These are phyloP conservation scores for Pristionchus arcanus DNA, from an alignment of 2,888 invertebrate genomes.

Conservation along the genomic window DNA sequence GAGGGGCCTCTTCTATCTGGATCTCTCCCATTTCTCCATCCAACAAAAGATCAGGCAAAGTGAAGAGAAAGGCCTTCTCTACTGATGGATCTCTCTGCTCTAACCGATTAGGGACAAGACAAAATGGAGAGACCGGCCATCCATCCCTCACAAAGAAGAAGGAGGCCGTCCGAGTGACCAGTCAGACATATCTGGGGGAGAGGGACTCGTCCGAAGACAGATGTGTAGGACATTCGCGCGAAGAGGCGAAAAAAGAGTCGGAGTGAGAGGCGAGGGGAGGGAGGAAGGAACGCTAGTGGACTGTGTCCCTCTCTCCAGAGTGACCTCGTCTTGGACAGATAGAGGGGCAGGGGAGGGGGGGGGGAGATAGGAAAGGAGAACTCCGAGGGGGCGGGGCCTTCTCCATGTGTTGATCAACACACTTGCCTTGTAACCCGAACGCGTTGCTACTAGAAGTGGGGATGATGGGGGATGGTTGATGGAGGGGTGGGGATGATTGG, in stretches of 20 bases:
- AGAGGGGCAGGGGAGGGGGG: not conserved
- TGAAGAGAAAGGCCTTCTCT: constrained; percentile 22
- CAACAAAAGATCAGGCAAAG: not conserved
- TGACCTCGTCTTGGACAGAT: constrained; percentile 29
- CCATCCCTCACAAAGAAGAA: constrained; percentile 26
- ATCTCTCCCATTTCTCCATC: not conserved
- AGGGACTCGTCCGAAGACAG: not conserved
- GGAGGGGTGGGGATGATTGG: not conserved
- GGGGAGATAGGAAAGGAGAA: not conserved
- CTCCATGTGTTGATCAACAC: not conserved
- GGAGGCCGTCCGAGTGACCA: not conserved
- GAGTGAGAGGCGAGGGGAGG: not conserved
- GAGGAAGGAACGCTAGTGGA: not conserved
- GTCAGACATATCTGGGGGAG: not conserved
- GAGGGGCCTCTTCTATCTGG: not conserved
- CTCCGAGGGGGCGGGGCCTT: not conserved
- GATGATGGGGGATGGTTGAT: not conserved
- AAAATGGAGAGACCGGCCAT: not conserved
- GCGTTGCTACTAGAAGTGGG: not conserved
- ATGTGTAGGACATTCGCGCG: not conserved
- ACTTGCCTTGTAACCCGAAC: not conserved
- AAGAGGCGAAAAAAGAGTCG: not conserved
- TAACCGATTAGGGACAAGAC: no score
- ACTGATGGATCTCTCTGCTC: not conserved
- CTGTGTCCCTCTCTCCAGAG: constrained; percentile 26